Evolutionary conservation across 2,113 vertebrate species (phyloP).

Genomic region (Pantherophis guttatus): DNA sequence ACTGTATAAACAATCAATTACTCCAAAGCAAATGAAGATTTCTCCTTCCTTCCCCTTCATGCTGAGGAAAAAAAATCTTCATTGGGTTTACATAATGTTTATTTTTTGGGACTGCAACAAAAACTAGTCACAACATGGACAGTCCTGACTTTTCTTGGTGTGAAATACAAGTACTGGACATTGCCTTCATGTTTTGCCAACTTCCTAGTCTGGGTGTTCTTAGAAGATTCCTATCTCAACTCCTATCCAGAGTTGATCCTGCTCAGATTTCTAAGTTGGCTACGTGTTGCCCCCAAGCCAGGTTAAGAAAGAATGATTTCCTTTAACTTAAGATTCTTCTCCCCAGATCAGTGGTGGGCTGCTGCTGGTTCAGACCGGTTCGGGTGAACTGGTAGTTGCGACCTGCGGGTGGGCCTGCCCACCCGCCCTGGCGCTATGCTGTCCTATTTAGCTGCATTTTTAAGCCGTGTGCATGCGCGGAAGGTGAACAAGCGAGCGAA

Average conservation of each 20-base stretch:
- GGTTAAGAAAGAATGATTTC: neutral
- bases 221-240: neutral
- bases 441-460: too few species aligned
- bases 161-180: neutral
- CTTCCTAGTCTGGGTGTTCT: neutral
- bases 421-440: too few species aligned
- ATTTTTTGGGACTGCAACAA: neutral
- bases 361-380: too few species aligned
- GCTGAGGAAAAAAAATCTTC: neutral
- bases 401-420: too few species aligned
- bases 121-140: neutral
- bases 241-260: neutral
- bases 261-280: neutral
- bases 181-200: neutral
- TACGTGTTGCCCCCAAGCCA: neutral
- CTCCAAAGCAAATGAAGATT: neutral
- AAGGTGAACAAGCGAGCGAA: too few species aligned
- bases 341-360: neutral
- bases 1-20: neutral
- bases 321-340: slow-evolving; percentile 2
- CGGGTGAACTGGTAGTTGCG: too few species aligned
- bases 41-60: neutral
- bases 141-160: neutral
- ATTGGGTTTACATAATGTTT: neutral
- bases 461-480: too few species aligned